These are phyloP conservation scores for Sebastolobus alascanus DNA, from an alignment of 2,797 vertebrate species.

Conservation along the genomic window DNA sequence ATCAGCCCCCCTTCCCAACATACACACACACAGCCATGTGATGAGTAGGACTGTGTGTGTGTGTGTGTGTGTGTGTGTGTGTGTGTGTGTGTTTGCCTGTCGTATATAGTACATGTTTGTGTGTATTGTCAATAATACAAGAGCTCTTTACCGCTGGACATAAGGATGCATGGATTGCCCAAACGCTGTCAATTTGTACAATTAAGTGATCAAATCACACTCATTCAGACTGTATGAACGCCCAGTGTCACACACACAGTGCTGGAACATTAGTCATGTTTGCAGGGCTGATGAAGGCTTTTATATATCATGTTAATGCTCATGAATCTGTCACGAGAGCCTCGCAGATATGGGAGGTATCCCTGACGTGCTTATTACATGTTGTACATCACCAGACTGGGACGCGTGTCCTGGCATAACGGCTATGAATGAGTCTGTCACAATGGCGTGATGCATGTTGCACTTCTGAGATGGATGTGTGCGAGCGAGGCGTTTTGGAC, in stretches of 20 bases:
- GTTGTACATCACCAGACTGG: slow-evolving; percentile 63
- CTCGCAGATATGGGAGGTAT: slow-evolving; percentile 50
- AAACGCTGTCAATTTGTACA: slow-evolving; percentile 38
- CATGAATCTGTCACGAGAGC: slow-evolving; percentile 60
- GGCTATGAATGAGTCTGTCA: slow-evolving; percentile 48
- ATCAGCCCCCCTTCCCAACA: slow-evolving; percentile 48
- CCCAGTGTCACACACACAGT: slow-evolving; percentile 8
- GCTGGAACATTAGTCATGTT: slow-evolving; percentile 44
- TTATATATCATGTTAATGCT: slow-evolving; percentile 68
- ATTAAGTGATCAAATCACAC: slow-evolving; percentile 41
- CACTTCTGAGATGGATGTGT: slow-evolving; percentile 40
- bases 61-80: background rate
- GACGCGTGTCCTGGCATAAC: slow-evolving; percentile 22
- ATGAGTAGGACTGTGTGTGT: slow-evolving; percentile 27
- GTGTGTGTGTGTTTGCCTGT: background rate
- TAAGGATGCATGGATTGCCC: slow-evolving; percentile 13
- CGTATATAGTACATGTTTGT: slow-evolving; percentile 8
- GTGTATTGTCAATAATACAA: slow-evolving; percentile 49
- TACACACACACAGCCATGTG: slow-evolving; percentile 7
- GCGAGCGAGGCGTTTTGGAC: background rate
- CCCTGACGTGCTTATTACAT: slow-evolving; percentile 55
- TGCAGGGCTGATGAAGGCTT: slow-evolving; percentile 44
- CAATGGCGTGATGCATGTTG: slow-evolving; percentile 43
- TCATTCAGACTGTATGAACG: slow-evolving; percentile 24
- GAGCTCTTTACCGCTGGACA: slow-evolving; percentile 22